These are phyloP conservation scores for Acromyrmex charruanus DNA, from an alignment of 1,140 invertebrate species.

Conservation along the genomic window DNA sequence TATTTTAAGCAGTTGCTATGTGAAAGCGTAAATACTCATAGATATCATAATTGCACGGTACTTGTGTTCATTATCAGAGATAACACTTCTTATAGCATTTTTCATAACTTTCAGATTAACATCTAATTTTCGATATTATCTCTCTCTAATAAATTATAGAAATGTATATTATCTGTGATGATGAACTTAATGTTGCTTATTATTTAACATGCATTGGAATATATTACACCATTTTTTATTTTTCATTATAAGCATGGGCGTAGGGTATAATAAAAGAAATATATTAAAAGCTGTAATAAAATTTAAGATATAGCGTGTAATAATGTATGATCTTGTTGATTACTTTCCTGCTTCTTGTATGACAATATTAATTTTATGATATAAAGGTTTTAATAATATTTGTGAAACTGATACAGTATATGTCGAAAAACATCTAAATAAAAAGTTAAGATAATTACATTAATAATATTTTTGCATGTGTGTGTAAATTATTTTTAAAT, in stretches of 20 bases:
- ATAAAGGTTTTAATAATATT: constrained; percentile 33
- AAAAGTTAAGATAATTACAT: constrained; percentile 8
- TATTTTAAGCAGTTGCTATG: constrained; percentile 61
- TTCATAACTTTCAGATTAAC: background rate
- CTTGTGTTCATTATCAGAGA: constrained; percentile 66
- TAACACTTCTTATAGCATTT: constrained; percentile 5
- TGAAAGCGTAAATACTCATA: constrained; percentile 60
- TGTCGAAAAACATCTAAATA: constrained; percentile 15
- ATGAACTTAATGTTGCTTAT: constrained; percentile 45
- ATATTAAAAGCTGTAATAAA: constrained; percentile 4
- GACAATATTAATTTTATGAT: background rate
- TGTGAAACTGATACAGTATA: constrained; percentile 12
- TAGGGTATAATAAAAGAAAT: constrained; percentile 33
- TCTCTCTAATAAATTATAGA: background rate
- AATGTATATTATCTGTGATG: constrained; percentile 46
- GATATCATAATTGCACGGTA: constrained; percentile 45
- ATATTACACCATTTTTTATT: constrained; percentile 6
- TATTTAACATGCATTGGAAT: constrained; percentile 50
- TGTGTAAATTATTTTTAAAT: constrained; percentile 7
- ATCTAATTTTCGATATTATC: constrained; percentile 1
- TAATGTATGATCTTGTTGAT: constrained; percentile 3
- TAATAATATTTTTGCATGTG: background rate
- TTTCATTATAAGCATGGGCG: constrained; percentile 38
- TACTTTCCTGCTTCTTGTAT: constrained; percentile 8
- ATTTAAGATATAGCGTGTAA: constrained; percentile 22